Evolutionary conservation across 2,113 vertebrate species (phyloP), one percentile per base, ranked within the genome.

Genomic region (Dendrocopos noguchii): DNA sequence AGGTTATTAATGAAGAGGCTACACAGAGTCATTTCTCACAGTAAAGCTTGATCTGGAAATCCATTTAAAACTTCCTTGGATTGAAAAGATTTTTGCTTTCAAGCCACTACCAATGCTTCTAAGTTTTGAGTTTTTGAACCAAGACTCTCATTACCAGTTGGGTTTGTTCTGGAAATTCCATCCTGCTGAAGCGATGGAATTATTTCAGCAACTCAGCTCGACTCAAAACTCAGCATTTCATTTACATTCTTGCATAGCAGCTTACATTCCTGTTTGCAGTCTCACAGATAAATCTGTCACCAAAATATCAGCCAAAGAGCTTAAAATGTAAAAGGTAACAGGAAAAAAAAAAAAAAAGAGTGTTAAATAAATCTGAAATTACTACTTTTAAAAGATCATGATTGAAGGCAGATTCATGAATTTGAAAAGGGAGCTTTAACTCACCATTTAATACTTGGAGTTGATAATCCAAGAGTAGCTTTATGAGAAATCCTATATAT

Each of bases 281-380:
- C 60, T 80, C 80, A 63, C 56, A 83, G 76, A 93, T 71, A 74
- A 94, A 83, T 77, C 64, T 85, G 82, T 93, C 88, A 86, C 61
- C 74, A 74, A 93, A 84, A 70, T 67, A 95, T 33, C 81, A 91
- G 9, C 78, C 67, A 82, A 91, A 87, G n/a, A 78, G 52, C 67
- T 95, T 87, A 66, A 89, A 83, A 73, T 55, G 18, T 42, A 63
- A 64, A 92, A 67, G 20, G 78, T 44, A 91, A 91, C 67, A 70
- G 74, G 84, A 87, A 92, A 91, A 55, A 52, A 52, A 20, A 47
- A 44, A 44, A 44, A 44, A 44, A 44, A n/a, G n/a, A n/a, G n/a
- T n/a, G 17, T 18, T 19, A 47, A 47, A 4, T 36, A 25, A 53
- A 82, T 57, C n/a, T 87, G 84, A 84, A 87, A 59, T 77, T 66